A percentile compares a stretch with the other conserved stretches of the same genome.
These are phyloP conservation scores for Lepidurus arcticus DNA, from an alignment of 1,140 invertebrate species.

Conservation along the genomic window DNA sequence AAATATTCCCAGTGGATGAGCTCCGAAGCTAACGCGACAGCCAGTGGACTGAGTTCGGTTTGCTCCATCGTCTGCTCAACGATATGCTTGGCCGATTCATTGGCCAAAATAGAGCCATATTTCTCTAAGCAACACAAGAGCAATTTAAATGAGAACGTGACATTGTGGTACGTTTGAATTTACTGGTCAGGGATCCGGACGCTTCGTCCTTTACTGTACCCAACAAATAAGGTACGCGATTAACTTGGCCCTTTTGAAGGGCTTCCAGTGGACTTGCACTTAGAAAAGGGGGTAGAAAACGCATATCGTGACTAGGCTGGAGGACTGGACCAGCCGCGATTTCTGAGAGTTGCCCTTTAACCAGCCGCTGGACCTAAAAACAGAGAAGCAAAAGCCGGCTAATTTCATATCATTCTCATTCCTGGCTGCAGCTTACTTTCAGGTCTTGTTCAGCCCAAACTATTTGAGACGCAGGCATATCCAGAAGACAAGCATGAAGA, in stretches of 20 bases:
- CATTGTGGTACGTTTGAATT: neutral
- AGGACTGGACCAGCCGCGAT: neutral
- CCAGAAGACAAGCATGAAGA: neutral
- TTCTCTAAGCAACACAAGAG: neutral
- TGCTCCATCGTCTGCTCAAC: neutral
- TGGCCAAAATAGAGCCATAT: neutral
- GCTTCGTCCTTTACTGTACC: neutral
- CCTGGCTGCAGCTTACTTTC: neutral
- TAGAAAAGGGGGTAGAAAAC: neutral
- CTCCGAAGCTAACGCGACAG: neutral
- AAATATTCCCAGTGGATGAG: constrained; percentile 6
- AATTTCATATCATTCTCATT: too few species aligned
- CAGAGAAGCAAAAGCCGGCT: neutral
- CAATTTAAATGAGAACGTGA: neutral
- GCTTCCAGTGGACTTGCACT: neutral
- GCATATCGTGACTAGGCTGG: neutral
- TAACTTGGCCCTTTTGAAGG: neutral
- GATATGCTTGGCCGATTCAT: neutral
- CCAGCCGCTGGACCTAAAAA: neutral
- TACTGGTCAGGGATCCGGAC: neutral
- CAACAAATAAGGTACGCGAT: neutral
- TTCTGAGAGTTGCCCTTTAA: neutral
- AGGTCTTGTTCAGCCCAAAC: neutral
- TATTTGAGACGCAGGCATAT: neutral
- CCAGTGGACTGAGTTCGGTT: neutral